These are phyloP conservation scores for Harpagoxenus sublaevis DNA, from an alignment of 2,888 invertebrate species.

Conservation along the genomic window DNA sequence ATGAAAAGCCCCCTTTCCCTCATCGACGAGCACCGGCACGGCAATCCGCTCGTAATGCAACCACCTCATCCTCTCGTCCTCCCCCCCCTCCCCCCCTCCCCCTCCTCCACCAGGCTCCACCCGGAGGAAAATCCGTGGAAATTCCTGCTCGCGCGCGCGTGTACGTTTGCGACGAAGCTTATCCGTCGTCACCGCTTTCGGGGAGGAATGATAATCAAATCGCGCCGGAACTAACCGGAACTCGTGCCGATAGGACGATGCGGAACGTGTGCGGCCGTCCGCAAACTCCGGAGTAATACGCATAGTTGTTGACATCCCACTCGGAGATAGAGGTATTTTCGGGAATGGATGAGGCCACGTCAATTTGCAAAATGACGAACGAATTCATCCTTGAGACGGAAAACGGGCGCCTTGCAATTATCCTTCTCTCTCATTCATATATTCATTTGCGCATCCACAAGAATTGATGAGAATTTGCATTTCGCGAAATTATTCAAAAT, in stretches of 20 bases:
- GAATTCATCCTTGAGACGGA: neutral
- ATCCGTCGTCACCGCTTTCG: constrained; percentile 15
- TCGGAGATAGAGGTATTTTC: neutral
- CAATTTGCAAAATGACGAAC: neutral
- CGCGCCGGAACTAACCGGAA: constrained; percentile 13
- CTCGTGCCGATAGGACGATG: neutral
- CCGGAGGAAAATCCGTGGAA: constrained; percentile 36
- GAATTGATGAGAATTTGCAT: neutral
- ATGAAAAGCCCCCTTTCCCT: constrained; percentile 17
- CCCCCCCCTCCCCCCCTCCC: neutral
- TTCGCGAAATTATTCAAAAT: neutral
- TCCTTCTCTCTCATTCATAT: neutral
- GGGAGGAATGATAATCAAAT: constrained; percentile 50
- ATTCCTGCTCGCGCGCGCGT: constrained; percentile 24
- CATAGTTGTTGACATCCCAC: constrained; percentile 39
- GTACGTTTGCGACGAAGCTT: constrained; percentile 37
- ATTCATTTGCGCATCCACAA: neutral
- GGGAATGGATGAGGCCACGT: neutral
- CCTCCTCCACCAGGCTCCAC: neutral
- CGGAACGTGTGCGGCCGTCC: constrained; percentile 9
- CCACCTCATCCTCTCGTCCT: neutral
- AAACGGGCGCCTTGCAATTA: neutral
- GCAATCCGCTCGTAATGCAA: constrained; percentile 32
- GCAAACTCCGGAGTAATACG: constrained; percentile 23
- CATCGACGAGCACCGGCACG: constrained; percentile 8